A percentile compares a stretch with the other conserved stretches of the same genome.
Evolutionary conservation across 2,888 invertebrate species (phyloP).

Genomic region (Synergus umbraculus): DNA sequence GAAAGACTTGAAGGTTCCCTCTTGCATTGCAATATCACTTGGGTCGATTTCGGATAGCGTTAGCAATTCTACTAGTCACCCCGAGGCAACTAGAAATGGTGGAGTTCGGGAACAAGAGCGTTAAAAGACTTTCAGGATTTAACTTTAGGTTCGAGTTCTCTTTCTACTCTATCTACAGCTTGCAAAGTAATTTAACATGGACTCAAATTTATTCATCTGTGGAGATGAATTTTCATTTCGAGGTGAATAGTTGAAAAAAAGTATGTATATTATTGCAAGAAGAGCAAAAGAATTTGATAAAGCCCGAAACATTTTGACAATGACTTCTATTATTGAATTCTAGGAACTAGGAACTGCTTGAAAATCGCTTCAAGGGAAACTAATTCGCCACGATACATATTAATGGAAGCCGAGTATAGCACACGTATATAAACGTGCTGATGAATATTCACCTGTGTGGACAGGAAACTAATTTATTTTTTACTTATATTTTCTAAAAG

Average conservation of each 20-base stretch:
- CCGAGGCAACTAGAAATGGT: slow-evolving; percentile 15
- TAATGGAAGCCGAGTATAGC: slow-evolving; percentile 57
- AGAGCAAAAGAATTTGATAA: neutral
- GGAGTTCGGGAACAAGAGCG: slow-evolving; percentile 23
- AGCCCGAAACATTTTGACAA: neutral
- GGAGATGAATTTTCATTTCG: neutral
- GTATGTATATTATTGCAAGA: neutral
- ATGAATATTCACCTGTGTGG: slow-evolving; percentile 64
- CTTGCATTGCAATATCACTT: slow-evolving; percentile 27
- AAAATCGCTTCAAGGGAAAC: slow-evolving; percentile 15
- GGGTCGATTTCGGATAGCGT: slow-evolving; percentile 27
- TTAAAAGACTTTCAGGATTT: slow-evolving; percentile 28
- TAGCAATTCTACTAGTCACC: slow-evolving; percentile 25
- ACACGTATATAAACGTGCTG: slow-evolving; percentile 59
- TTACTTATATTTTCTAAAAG: slow-evolving; percentile 29
- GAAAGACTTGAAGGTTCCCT: slow-evolving; percentile 8
- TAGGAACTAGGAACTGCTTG: slow-evolving; percentile 1
- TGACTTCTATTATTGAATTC: neutral
- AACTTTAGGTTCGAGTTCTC: slow-evolving; percentile 15
- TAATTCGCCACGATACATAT: slow-evolving; percentile 64
- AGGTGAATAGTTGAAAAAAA: neutral
- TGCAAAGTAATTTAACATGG: neutral
- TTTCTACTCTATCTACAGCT: neutral
- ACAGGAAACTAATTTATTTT: slow-evolving; percentile 59
- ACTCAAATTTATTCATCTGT: neutral